Evolutionary conservation across 2,888 invertebrate genomes (phyloP), one percentile per base, ranked within the genome.

Genomic region (Linnaemya tessellans): DNA sequence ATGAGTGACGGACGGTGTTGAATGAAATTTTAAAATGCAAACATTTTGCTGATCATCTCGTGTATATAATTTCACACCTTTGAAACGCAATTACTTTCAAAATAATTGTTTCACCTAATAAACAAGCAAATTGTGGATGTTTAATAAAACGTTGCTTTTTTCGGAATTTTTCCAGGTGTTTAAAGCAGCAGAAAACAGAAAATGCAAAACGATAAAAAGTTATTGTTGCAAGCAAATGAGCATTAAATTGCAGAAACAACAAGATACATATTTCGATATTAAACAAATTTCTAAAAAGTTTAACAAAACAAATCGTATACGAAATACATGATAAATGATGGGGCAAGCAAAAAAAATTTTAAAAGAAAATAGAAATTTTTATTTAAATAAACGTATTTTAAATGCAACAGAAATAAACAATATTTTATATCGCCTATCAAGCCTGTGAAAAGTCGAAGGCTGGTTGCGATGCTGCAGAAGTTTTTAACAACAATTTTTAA

Each of bases 331-430:
- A 38, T 60, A 38, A n/a, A 60, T 11, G 35, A 60, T 60, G 15
- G 9, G 3, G 38, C 35, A 38, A 60, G 30, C 30, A 60, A 60
- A n/a, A n/a, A n/a, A n/a, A n/a, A n/a, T n/a, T n/a, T n/a, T n/a
- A n/a, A n/a, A n/a, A n/a, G n/a, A n/a, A n/a, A n/a, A n/a, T n/a
- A n/a, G n/a, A n/a, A 60, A 60, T 38, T 11, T 38, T 5, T 60
- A 38, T 18, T 18, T 18, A 60, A 60, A 35, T 60, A 60, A 38
- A 11, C 18, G 18, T 5, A 18, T 18, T 60, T 10, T 38, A 38
- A 60, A 60, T 60, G 35, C 18, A 38, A 60, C 38, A 38, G 60
- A 35, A 60, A 60, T 18, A 60, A 60, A 35, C 35, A 35, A 58
- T 35, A 58, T 30, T 25, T 56, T 13, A 3, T 20, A 13, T 22